Base-by-base conservation (phyloP, 2,797 vertebrate genomes). In the Sciurus vulgaris region DNA sequence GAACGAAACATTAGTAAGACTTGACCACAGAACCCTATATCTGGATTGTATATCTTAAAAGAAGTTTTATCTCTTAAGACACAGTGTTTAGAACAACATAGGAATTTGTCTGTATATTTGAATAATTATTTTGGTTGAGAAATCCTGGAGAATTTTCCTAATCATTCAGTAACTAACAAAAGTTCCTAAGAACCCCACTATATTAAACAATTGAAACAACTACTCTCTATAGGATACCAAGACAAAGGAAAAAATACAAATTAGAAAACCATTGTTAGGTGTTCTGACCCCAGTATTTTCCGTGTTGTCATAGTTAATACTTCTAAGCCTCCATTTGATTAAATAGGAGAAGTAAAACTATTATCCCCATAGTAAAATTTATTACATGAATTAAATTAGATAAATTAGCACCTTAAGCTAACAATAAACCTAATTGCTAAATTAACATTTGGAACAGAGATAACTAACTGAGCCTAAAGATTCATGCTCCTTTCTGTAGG, bases 1-100 rank as follows among this genome's bases (percentile, higher is more conserved):
- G 83, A 67, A 94, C 79, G 85, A 97, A 97, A 78, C 63, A 2
- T 93, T 97, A 70, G 90, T 96, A 93, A 96, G 89, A 74, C 51
- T n/a, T 82, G 96, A 18, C 5, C 93, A 0, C 59, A 77, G 18
- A 93, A 24, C 8, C 41, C 28, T 18, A 14, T 35, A 38, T 63
- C 11, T 77, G 44, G 5, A 44, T 47, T 95, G 73, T 73, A 13
- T 33, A 85, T 54, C 24, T 79, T 38, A 84, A 51, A 35, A 83
- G 30, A 38, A 47, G 14, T 44, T 63, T 56, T 22, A 56, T 22
- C 20, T 56, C 20, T 22, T 56, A 22, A 22, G 30, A 74, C n/a
- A 73, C 4, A 70, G 20, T 59, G 22, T 4, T 41, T 86, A 20
- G 9, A 17, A 73, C 0, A 88, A 8, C 26, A 3, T 24, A 79